Percentiles rank a stretch among this genome's conserved stretches.
phyloP scores from a whole-genome alignment of 2,113 vertebrate species.

The Hypanus sabinus region DNA sequence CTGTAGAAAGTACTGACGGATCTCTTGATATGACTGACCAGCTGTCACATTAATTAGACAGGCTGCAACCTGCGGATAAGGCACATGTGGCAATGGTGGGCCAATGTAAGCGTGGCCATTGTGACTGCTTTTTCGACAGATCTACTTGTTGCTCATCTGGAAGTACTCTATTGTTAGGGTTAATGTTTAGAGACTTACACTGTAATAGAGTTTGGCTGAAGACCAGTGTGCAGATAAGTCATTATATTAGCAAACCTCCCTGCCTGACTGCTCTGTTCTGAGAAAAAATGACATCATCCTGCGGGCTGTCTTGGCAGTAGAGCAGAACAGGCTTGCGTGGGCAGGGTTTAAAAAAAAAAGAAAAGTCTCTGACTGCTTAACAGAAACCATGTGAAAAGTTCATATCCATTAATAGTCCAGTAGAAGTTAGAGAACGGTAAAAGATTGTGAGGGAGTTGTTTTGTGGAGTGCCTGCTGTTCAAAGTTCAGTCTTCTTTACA shows the following conservation, averaged over 20 bases:
- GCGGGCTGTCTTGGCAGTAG: constrained; percentile 60
- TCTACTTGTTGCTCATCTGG: background rate
- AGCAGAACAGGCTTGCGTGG: constrained; percentile 62
- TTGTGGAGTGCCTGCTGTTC: background rate
- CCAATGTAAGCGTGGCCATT: background rate
- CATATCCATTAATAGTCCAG: constrained; percentile 5
- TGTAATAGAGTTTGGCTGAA: constrained; percentile 59
- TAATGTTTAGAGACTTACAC: constrained; percentile 53
- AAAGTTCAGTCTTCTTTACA: background rate
- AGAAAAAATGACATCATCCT: constrained; percentile 67
- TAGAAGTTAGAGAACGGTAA: background rate
- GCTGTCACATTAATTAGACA: background rate
- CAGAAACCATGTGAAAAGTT: background rate
- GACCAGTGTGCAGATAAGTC: constrained; percentile 68
- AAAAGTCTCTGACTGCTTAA: constrained; percentile 55
- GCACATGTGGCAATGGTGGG: too few relatives aligned
- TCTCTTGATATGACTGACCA: background rate
- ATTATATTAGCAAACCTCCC: constrained; percentile 68
- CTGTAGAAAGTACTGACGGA: background rate
- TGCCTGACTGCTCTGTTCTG: constrained; percentile 64
- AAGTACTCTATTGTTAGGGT: constrained; percentile 49
- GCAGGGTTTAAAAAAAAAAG: constrained; percentile 59
- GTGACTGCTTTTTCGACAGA: background rate
- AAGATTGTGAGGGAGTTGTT: background rate
- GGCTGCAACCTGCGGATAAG: background rate